These are phyloP conservation scores for Pyrrhosoma nymphula DNA, from an alignment of 2,888 invertebrate species.

Conservation along the genomic window DNA sequence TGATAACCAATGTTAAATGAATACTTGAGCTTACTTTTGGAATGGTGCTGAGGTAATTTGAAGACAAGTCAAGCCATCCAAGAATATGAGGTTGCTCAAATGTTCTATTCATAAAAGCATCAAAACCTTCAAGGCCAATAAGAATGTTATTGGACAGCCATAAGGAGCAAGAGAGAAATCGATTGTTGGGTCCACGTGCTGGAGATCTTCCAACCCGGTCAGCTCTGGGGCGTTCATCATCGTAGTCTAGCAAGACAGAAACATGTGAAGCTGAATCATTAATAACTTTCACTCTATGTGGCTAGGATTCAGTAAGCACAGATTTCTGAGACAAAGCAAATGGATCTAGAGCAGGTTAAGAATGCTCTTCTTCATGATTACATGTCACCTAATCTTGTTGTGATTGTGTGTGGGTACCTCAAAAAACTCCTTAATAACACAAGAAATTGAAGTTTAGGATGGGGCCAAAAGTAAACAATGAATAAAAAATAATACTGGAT, in stretches of 20 bases:
- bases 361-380: no score
- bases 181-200: neutral
- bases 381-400: no score
- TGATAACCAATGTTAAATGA: neutral
- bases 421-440: no score
- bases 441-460: no score
- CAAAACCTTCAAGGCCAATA: neutral
- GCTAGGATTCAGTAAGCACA: no score
- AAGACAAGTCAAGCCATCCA: constrained; percentile 57
- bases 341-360: no score
- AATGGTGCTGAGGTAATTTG: constrained; percentile 38
- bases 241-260: neutral
- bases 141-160: constrained; percentile 47
- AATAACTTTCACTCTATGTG: no score
- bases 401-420: no score
- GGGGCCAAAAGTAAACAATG: no score
- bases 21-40: constrained; percentile 24
- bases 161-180: constrained; percentile 28
- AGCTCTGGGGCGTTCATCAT: neutral
- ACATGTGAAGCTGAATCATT: no score
- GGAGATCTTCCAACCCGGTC: constrained; percentile 29
- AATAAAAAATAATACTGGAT: no score
- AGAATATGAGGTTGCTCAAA: constrained; percentile 38
- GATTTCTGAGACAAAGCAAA: no score
- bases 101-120: constrained; percentile 26